Percentiles rank a stretch among this genome's conserved stretches.
These are phyloP conservation scores for Brachypalpus laphriformis DNA, from an alignment of 2,888 invertebrate genomes.

Conservation along the genomic window DNA sequence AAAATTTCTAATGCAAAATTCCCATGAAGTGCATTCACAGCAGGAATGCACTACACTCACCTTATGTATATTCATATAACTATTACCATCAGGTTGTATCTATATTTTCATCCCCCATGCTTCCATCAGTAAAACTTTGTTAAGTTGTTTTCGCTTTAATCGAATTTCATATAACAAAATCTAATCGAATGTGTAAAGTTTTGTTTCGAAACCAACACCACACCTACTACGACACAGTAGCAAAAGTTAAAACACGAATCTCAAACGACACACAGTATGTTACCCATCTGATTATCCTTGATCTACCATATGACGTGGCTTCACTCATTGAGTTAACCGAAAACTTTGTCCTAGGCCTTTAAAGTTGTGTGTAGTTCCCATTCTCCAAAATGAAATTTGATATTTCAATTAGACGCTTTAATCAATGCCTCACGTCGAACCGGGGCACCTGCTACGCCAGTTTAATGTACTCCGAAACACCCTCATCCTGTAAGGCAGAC, in stretches of 20 bases:
- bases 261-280: conserved; percentile 59
- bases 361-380: conserved; percentile 49
- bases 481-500: conserved; percentile 29
- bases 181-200: conserved; percentile 66
- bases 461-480: conserved; percentile 66
- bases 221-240: neutral
- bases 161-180: conserved; percentile 61
- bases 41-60: too few relatives aligned
- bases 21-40: neutral
- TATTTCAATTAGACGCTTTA: conserved; percentile 74
- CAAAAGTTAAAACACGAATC: conserved; percentile 65
- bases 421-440: conserved; percentile 73
- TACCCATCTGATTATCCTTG: conserved; percentile 66
- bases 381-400: conserved; percentile 60
- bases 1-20: too few relatives aligned
- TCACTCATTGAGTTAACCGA: conserved; percentile 67
- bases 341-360: conserved; percentile 68
- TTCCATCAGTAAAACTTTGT: conserved; percentile 25
- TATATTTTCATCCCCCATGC: neutral
- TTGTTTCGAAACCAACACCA: conserved; percentile 42
- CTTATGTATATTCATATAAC: too few relatives aligned
- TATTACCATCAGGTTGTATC: neutral
- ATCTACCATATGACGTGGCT: conserved; percentile 66
- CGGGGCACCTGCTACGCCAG: conserved; percentile 69
- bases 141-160: conserved; percentile 56